A percentile compares a stretch with the other conserved stretches of the same genome.
These are phyloP conservation scores for Herpetotheres cachinnans DNA, from an alignment of 2,113 vertebrate species.

Conservation along the genomic window DNA sequence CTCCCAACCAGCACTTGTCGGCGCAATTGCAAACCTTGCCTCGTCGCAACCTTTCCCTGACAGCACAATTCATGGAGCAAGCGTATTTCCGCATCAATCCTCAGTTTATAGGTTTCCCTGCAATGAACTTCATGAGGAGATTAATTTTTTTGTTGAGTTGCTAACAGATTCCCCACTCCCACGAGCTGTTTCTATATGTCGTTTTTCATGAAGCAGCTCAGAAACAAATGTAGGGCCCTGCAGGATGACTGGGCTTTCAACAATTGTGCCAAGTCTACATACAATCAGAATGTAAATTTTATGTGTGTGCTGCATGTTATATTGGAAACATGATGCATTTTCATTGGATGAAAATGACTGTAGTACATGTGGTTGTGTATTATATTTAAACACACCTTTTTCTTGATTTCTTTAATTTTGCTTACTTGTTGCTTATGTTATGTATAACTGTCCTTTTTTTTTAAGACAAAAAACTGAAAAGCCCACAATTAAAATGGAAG, in stretches of 20 bases:
- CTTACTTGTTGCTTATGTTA: background rate
- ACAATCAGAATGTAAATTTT: slow-evolving; percentile 30
- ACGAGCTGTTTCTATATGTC: background rate
- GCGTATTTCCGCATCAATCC: background rate
- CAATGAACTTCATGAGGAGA: background rate
- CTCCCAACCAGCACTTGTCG: background rate
- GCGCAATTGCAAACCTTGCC: background rate
- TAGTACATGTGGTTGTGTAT: background rate
- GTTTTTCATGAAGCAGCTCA: background rate
- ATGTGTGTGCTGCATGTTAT: slow-evolving; percentile 42
- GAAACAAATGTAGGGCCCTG: background rate
- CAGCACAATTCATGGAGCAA: background rate
- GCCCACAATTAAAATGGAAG: background rate
- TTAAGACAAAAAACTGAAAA: background rate
- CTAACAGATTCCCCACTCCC: background rate
- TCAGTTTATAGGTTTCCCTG: background rate
- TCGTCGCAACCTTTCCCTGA: background rate
- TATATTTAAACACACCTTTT: background rate
- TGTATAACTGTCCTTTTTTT: background rate
- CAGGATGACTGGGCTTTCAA: background rate
- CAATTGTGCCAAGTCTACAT: background rate
- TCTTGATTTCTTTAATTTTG: slow-evolving; percentile 2
- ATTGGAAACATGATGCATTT: slow-evolving; percentile 12
- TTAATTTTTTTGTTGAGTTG: background rate
- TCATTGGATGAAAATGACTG: slow-evolving; percentile 19